Percentiles rank a stretch among this genome's conserved stretches.
These are phyloP conservation scores for Ametastegia equiseti DNA, from an alignment of 2,888 invertebrate genomes.

Conservation along the genomic window DNA sequence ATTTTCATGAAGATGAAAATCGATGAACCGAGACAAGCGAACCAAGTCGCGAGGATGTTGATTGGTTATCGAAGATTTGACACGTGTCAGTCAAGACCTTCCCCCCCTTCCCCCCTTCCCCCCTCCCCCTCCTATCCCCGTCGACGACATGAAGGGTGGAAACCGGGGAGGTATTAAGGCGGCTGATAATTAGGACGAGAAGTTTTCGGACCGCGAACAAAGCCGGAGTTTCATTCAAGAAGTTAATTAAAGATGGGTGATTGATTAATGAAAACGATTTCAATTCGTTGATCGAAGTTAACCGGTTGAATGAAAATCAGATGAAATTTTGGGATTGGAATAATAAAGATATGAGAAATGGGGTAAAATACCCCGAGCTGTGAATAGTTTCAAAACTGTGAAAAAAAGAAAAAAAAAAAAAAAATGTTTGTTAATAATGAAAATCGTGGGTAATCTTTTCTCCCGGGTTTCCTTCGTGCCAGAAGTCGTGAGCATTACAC, in stretches of 20 bases:
- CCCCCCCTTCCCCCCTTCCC: too few species aligned
- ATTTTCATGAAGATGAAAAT: too few species aligned
- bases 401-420: background rate
- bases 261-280: slow-evolving; percentile 15
- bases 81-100: background rate
- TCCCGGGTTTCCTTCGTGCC: slow-evolving; percentile 7
- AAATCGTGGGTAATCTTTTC: background rate
- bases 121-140: too few species aligned
- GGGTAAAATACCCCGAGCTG: background rate
- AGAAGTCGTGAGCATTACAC: slow-evolving; percentile 43
- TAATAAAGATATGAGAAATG: background rate
- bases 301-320: background rate
- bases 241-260: slow-evolving; percentile 15
- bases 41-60: background rate
- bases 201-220: slow-evolving; percentile 13
- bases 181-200: slow-evolving; percentile 25
- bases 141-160: background rate
- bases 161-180: background rate
- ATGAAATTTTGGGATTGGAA: background rate
- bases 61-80: slow-evolving; percentile 17
- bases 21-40: background rate
- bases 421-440: too few species aligned
- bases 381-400: background rate
- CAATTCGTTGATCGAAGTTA: background rate
- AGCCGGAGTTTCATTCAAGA: slow-evolving; percentile 10